These are phyloP conservation scores for Chymomyza procnemis DNA, from an alignment of 2,888 invertebrate species.

Conservation along the genomic window DNA sequence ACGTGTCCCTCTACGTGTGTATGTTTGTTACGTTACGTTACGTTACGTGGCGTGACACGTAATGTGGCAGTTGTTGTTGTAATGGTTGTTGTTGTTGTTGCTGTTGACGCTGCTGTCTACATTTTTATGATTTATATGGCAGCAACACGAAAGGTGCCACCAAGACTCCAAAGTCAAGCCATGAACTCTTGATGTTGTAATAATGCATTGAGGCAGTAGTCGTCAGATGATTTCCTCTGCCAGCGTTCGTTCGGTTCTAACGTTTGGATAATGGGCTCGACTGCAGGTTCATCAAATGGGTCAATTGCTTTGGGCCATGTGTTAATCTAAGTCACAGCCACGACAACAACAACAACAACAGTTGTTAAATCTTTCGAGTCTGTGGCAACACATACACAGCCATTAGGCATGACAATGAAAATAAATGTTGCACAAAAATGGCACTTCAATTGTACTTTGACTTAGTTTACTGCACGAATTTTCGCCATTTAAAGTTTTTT, in stretches of 20 bases:
- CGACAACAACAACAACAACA: background rate
- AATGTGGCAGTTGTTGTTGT: background rate
- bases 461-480: conserved; percentile 25
- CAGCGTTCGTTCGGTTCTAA: background rate
- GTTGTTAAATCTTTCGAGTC: background rate
- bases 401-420: background rate
- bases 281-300: background rate
- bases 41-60: background rate
- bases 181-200: background rate
- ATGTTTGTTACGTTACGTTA: background rate
- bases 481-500: conserved; percentile 47
- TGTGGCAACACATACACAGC: background rate
- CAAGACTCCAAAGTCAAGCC: background rate
- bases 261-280: background rate
- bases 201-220: background rate
- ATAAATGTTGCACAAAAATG: background rate
- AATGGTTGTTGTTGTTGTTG: background rate
- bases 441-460: background rate
- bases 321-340: background rate
- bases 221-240: background rate
- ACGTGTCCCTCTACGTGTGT: background rate
- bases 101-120: background rate
- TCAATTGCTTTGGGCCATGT: background rate
- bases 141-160: background rate
- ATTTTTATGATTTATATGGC: background rate